Evolutionary conservation across 2,113 vertebrate genomes (phyloP).

Genomic region (Leptobrachium ailaonicum): DNA sequence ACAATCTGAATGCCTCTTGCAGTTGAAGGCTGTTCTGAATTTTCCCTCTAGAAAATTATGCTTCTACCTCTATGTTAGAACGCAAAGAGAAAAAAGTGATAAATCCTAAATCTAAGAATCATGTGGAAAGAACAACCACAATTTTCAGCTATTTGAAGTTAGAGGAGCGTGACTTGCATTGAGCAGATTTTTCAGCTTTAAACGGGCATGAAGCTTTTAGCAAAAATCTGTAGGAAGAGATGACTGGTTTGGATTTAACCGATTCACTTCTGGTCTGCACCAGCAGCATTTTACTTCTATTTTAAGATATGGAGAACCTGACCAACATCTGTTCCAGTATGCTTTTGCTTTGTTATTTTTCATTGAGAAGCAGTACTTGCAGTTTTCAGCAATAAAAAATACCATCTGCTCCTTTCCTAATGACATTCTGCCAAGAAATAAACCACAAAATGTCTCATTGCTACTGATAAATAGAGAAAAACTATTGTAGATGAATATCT

Average conservation of each 20-base stretch:
- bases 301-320: background rate
- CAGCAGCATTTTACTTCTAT: background rate
- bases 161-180: conserved; percentile 38
- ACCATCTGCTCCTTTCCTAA: conserved; percentile 26
- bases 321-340: conserved; percentile 25
- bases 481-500: no score
- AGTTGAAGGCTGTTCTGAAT: background rate
- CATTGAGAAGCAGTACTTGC: conserved; percentile 15
- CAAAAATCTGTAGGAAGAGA: conserved; percentile 25
- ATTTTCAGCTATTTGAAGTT: conserved; percentile 37
- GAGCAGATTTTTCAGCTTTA: conserved; percentile 37
- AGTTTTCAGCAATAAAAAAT: conserved; percentile 7
- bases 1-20: no score
- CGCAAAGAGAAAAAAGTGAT: conserved; percentile 15
- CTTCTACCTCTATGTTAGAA: conserved; percentile 34
- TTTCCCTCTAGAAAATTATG: conserved; percentile 25
- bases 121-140: conserved; percentile 35
- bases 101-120: conserved; percentile 31
- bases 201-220: conserved; percentile 27
- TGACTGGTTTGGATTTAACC: conserved; percentile 15
- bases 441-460: conserved; percentile 1
- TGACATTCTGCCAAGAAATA: conserved; percentile 14
- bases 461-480: background rate
- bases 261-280: background rate
- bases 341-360: conserved; percentile 4